A percentile compares a stretch with the other conserved stretches of the same genome.
Conservation (phyloP, 1,140 invertebrate species). For the Monochamus saltuarius region DNA sequence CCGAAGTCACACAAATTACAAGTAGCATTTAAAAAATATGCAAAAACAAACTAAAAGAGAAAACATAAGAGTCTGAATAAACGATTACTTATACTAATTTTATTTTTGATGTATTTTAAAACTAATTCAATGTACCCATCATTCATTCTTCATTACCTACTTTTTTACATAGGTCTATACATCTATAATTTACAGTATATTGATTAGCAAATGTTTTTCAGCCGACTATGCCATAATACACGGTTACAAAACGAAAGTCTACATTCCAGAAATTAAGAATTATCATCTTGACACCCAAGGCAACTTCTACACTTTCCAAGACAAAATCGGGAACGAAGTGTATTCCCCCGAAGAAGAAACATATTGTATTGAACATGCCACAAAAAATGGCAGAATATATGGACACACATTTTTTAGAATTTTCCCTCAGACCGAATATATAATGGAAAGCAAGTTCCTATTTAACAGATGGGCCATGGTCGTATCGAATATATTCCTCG, state of each 20-base stretch:
- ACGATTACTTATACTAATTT: too few species aligned
- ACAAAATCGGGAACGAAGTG: conserved; percentile 18
- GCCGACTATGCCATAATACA: conserved; percentile 25
- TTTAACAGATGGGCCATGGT: conserved; percentile 28
- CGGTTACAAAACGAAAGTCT: conserved; percentile 21
- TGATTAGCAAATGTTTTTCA: neutral
- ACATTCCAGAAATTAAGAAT: conserved; percentile 4
- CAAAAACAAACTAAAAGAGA: too few species aligned
- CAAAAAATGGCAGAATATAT: conserved; percentile 22
- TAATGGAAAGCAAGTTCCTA: conserved; percentile 27
- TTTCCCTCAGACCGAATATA: neutral
- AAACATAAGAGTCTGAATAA: too few species aligned
- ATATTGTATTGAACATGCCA: conserved; percentile 34
- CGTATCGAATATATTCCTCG: conserved; percentile 36
- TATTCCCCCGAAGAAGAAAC: conserved; percentile 21
- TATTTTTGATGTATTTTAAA: neutral
- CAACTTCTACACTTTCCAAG: conserved; percentile 16
- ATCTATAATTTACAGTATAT: too few species aligned
- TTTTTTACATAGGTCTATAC: too few species aligned
- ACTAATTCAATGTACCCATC: too few species aligned
- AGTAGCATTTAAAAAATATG: too few species aligned
- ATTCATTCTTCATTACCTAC: too few species aligned
- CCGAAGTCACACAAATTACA: too few species aligned
- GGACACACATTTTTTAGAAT: conserved; percentile 13
- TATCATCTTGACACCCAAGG: conserved; percentile 29